Evolutionary conservation across 2,888 invertebrate genomes (phyloP).

Genomic region (Latrodectus hesperus): DNA sequence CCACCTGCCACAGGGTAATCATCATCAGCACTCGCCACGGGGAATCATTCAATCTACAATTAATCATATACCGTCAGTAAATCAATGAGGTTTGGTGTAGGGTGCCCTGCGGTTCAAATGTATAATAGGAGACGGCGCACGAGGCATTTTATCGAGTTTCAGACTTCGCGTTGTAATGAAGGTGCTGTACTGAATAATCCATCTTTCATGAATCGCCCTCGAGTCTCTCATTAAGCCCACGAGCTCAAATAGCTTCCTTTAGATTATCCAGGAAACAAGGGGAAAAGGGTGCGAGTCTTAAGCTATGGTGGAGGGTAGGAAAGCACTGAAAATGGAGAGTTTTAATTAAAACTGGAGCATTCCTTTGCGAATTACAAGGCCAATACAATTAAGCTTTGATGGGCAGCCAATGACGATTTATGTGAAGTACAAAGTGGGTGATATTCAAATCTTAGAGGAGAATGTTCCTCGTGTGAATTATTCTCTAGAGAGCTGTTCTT

Average conservation of each 20-base stretch:
- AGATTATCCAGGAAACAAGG: neutral
- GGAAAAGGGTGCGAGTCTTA: neutral
- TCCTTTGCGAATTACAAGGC: no score
- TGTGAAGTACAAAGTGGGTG: no score
- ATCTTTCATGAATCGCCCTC: constrained; percentile 15
- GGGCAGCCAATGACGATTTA: no score
- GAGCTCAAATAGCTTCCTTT: neutral
- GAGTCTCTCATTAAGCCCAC: constrained; percentile 10
- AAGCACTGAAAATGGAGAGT: constrained; percentile 1
- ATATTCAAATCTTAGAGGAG: no score
- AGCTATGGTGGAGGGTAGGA: neutral
- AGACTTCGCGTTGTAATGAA: neutral
- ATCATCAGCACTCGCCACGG: no score
- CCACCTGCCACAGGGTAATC: no score
- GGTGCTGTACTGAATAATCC: constrained; percentile 13
- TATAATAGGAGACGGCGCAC: constrained; percentile 21
- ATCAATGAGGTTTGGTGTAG: constrained; percentile 2
- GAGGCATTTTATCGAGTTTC: constrained; percentile 43
- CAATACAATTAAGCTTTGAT: no score
- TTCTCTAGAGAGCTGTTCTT: no score
- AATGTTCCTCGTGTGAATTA: no score
- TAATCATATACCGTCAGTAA: constrained; percentile 13
- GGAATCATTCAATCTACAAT: constrained; percentile 1
- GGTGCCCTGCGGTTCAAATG: neutral
- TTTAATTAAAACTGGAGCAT: constrained; percentile 28